Evolutionary conservation across 2,888 invertebrate species (phyloP).

Genomic region (Stegana nigrithorax): DNA sequence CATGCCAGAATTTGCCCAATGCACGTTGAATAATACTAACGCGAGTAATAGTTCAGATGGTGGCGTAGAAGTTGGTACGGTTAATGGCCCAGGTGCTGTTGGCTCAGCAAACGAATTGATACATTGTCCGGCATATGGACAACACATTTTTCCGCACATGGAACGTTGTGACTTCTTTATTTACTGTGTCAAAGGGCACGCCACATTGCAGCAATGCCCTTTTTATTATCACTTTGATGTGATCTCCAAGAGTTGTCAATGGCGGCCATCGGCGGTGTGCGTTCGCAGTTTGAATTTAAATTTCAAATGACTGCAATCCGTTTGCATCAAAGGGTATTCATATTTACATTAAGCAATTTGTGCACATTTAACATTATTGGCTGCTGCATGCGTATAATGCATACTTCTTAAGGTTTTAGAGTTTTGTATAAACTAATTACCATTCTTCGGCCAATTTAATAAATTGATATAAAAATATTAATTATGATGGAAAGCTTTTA

Average conservation of each 20-base stretch:
- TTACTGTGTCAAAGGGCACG: conserved; percentile 64
- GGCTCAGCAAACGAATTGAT: conserved; percentile 35
- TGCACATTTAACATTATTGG: too few species aligned
- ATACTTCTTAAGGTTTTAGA: too few species aligned
- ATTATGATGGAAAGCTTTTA: too few species aligned
- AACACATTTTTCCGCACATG: conserved; percentile 65
- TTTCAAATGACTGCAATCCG: too few species aligned
- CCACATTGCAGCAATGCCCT: conserved; percentile 65
- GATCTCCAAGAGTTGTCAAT: conserved; percentile 55
- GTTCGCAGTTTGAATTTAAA: conserved; percentile 52
- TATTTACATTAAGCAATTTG: too few species aligned
- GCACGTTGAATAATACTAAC: conserved; percentile 35
- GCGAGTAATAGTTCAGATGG: too few species aligned
- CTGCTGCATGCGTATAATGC: too few species aligned
- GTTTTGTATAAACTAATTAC: too few species aligned
- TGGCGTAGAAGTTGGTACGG: too few species aligned
- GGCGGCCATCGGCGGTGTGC: conserved; percentile 59
- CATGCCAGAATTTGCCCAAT: conserved; percentile 57
- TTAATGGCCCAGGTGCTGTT: not conserved
- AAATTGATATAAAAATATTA: too few species aligned
- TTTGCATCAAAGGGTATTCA: too few species aligned
- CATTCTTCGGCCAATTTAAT: too few species aligned
- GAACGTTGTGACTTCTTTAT: conserved; percentile 64
- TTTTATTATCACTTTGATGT: conserved; percentile 65
- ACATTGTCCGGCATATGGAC: conserved; percentile 57